Conservation (phyloP, 2,797 vertebrate species). For the Chelonia mydas region DNA sequence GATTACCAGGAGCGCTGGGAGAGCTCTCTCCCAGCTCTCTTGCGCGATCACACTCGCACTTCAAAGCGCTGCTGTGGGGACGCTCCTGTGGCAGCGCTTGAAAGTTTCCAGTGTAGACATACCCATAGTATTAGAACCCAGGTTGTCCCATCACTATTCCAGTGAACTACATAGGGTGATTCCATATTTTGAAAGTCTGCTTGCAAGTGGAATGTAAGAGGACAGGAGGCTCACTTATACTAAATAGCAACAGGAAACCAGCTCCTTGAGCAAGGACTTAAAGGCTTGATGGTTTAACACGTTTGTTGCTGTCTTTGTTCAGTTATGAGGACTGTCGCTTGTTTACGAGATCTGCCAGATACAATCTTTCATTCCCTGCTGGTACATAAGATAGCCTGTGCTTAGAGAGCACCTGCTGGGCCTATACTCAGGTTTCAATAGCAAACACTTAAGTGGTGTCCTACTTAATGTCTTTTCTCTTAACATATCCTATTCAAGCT, state of each 20-base stretch:
- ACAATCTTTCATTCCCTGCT: too few species aligned
- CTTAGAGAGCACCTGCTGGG: neutral
- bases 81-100: too few species aligned
- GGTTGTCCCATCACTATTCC: neutral
- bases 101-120: too few species aligned
- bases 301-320: neutral
- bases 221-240: neutral
- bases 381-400: neutral
- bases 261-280: neutral
- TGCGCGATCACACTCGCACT: too few species aligned
- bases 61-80: too few species aligned
- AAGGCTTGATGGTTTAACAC: neutral
- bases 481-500: neutral
- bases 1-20: too few species aligned
- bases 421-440: neutral
- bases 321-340: neutral
- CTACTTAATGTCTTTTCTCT: too few species aligned
- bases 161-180: neutral
- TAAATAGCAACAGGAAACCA: neutral
- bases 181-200: neutral
- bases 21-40: too few species aligned
- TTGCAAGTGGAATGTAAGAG: neutral
- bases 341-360: neutral
- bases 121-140: neutral
- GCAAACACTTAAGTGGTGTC: neutral